A percentile compares a stretch with the other conserved stretches of the same genome.
Conservation (phyloP, 2,797 vertebrate species). For the Anniella stebbinsi region DNA sequence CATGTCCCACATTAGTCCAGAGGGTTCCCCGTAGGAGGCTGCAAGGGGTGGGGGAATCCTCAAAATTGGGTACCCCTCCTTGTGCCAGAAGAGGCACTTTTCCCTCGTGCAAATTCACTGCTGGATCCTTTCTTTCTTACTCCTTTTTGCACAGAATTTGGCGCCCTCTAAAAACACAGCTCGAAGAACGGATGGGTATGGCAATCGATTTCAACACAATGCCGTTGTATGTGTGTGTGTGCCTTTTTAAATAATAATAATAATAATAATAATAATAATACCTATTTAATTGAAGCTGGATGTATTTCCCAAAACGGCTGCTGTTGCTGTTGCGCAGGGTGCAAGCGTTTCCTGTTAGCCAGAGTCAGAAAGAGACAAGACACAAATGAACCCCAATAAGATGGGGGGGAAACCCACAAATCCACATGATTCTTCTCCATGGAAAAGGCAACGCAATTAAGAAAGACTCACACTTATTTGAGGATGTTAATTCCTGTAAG, state of each 20-base stretch:
- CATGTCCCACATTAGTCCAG: no score
- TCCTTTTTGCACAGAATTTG: background rate
- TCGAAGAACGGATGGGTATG: background rate
- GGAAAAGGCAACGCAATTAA: background rate
- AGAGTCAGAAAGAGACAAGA: conserved; percentile 32
- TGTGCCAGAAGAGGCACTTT: no score
- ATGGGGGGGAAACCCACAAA: background rate
- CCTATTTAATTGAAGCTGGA: conserved; percentile 96
- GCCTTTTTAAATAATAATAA: background rate
- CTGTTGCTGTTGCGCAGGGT: conserved; percentile 96
- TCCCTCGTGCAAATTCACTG: no score
- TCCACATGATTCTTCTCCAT: background rate
- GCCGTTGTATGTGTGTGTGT: no score
- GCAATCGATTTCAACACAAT: no score
- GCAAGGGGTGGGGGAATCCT: no score
- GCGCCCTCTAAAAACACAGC: background rate
- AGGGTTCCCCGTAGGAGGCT: no score
- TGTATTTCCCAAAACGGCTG: conserved; percentile 98
- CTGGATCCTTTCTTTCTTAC: no score
- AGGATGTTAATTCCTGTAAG: background rate
- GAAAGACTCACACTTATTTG: no score
- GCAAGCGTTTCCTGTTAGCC: conserved; percentile 90
- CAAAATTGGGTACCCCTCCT: no score
- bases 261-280: conserved; percentile 60
- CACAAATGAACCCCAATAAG: background rate